Percentiles rank a stretch among this genome's conserved stretches.
Evolutionary conservation across 2,113 vertebrate genomes (phyloP).

Genomic region (Willisornis vidua): DNA sequence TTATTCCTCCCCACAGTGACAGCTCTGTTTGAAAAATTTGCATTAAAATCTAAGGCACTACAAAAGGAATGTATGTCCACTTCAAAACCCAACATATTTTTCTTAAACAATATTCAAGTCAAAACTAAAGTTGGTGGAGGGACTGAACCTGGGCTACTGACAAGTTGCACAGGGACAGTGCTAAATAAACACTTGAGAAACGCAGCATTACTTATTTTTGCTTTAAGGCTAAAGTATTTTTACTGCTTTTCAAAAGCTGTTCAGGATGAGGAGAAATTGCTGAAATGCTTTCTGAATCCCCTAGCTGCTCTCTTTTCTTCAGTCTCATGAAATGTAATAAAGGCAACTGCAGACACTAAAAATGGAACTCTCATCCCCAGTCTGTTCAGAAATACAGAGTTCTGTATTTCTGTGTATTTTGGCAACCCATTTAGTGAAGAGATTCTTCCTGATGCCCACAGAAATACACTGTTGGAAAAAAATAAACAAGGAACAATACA

Average conservation of each 20-base stretch:
- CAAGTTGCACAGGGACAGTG: background rate
- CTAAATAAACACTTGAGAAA: background rate
- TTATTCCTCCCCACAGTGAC: background rate
- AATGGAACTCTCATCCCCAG: background rate
- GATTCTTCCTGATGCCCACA: background rate
- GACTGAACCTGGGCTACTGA: background rate
- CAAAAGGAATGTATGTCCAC: background rate
- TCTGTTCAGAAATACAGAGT: background rate
- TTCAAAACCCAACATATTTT: background rate
- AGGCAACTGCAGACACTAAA: background rate
- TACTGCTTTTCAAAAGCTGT: background rate
- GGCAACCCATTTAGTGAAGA: background rate
- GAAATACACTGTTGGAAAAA: background rate
- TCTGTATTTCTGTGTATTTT: background rate
- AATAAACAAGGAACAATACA: background rate
- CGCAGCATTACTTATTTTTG: background rate
- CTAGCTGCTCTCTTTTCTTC: background rate
- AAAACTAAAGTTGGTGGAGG: background rate
- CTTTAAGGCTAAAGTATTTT: background rate
- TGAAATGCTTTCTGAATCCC: background rate
- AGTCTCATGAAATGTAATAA: background rate
- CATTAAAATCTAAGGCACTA: background rate
- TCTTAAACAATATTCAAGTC: background rate
- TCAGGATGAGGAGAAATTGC: background rate
- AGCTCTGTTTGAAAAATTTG: background rate